Conservation (phyloP, 2,113 vertebrate genomes). For the Larimichthys polyactis region DNA sequence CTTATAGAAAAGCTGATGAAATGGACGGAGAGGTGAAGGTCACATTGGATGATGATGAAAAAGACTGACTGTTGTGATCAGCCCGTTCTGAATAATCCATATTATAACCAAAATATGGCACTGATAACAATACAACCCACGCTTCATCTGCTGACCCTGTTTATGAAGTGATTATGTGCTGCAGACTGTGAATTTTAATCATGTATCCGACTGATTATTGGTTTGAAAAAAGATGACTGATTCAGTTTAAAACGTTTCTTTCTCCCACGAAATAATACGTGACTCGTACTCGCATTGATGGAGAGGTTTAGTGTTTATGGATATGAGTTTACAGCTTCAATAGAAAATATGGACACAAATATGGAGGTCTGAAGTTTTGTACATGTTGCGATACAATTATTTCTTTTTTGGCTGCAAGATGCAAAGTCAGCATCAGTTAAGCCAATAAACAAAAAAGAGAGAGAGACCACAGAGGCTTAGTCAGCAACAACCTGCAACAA, state of each 20-base stretch:
- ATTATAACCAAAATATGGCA: neutral
- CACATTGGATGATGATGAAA: constrained; percentile 42
- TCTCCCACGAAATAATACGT: no score
- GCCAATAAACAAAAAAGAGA: constrained; percentile 49
- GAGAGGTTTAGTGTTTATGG: neutral
- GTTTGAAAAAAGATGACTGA: neutral
- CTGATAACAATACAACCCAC: neutral
- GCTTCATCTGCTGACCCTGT: neutral
- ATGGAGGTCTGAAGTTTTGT: constrained; percentile 34
- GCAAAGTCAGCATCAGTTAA: constrained; percentile 53
- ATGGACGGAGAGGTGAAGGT: constrained; percentile 23
- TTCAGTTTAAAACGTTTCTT: neutral
- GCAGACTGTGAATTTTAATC: neutral
- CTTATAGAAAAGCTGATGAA: constrained; percentile 22
- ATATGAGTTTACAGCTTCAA: neutral
- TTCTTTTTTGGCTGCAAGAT: constrained; percentile 40
- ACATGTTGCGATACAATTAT: constrained; percentile 34
- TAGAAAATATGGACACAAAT: neutral
- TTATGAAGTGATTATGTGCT: neutral
- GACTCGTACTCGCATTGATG: neutral
- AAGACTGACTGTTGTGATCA: constrained; percentile 15
- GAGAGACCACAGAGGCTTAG: constrained; percentile 21
- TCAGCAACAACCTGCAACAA: constrained; percentile 32
- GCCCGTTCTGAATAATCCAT: constrained; percentile 11
- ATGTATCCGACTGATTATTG: neutral